phyloP scores from a whole-genome alignment of 2,888 invertebrate species.

The Idaea aversata region DNA sequence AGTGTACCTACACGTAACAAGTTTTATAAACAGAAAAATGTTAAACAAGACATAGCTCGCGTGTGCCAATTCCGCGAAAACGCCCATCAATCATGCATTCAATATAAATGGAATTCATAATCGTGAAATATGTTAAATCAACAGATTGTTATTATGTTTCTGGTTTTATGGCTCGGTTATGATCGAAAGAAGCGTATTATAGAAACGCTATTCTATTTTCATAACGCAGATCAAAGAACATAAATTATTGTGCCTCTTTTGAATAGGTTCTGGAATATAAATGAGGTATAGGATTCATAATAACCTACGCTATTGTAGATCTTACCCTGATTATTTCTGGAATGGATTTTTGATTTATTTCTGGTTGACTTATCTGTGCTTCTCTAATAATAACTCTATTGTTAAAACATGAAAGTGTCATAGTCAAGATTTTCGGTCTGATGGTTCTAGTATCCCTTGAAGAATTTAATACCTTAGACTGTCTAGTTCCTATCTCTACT shows the following conservation, averaged over 20 bases:
- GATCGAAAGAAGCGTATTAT: conserved; percentile 4
- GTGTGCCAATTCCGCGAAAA: not conserved
- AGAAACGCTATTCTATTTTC: not conserved
- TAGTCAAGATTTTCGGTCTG: too few species aligned
- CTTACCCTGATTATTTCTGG: too few species aligned
- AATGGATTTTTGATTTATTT: too few species aligned
- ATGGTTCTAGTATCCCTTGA: too few species aligned
- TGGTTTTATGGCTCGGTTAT: conserved; percentile 12
- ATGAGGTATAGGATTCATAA: too few species aligned
- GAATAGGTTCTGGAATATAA: too few species aligned
- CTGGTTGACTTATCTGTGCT: too few species aligned
- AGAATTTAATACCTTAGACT: not conserved
- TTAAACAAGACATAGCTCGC: not conserved
- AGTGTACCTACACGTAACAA: not conserved
- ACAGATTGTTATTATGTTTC: not conserved
- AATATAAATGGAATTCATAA: not conserved
- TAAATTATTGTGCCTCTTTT: too few species aligned
- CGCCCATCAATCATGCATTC: not conserved
- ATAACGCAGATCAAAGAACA: not conserved
- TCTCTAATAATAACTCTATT: too few species aligned
- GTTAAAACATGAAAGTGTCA: too few species aligned
- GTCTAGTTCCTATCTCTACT: not conserved
- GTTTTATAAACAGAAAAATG: not conserved
- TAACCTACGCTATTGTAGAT: too few species aligned
- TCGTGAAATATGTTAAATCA: conserved; percentile 4